Base-by-base conservation (phyloP, 2,888 invertebrate genomes). In the Polydrusus tereticollis region DNA sequence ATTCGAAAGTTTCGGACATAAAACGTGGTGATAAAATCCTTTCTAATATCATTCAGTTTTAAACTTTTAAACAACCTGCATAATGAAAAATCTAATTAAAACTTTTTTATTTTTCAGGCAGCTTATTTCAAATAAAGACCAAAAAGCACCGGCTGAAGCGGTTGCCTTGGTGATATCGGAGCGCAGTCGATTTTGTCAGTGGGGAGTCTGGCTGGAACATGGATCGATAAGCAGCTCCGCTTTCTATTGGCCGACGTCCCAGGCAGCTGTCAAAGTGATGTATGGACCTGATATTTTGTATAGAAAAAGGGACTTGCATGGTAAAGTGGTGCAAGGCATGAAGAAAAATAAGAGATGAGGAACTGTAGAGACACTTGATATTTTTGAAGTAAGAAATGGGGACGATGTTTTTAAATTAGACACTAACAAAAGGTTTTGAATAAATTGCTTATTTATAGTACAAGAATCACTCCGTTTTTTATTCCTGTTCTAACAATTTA, bases 221-320 rank as follows among this genome's bases (percentile, higher is more conserved):
- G 43, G 64, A 60, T 73, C 73, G 60, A 73, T 73, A 69, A 12
- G 18, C 14, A 33, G 33, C 41, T 7, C 26, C 21, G 23, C 36
- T 43, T 63, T 26, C 64, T 57, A 73, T 73, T 73, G 73, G 73
- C 41, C 41, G 21, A 23, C 14, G 59, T 59, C 63, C 41, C 63
- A 41, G 68, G 71, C 74, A 57, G 74, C 74, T 74, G 74, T 71
- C 74, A 74, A 71, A 71, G 36, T 74, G 71, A 74, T 74, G 63
- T 71, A 74, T 47, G 67, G 67, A 58, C 57, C 45, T 41, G 41
- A 36, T 43, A 50, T 71, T 45, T 21, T 36, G 60, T 59, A 38
- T 26, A 59, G 38, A 10, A 2, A n/a, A 21, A 26, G 26, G 12
- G 21, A 7, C 23, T 58, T 68, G 68, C 58, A 63, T 67, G 68